Evolutionary conservation across 2,113 vertebrate genomes (phyloP).

Genomic region (Gnathonemus longibarbis): DNA sequence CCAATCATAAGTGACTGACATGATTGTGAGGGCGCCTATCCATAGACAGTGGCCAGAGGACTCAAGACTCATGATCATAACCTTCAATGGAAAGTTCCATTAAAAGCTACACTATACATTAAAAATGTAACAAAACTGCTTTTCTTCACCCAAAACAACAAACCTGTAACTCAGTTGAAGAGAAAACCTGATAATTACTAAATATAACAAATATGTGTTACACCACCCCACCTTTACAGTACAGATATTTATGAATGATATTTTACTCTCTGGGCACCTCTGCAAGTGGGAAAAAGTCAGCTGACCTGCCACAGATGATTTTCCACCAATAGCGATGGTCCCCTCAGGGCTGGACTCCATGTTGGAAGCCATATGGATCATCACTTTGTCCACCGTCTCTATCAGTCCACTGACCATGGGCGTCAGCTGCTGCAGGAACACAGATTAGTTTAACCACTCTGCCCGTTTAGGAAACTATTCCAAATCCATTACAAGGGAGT

Average conservation of each 20-base stretch:
- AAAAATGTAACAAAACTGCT: not conserved
- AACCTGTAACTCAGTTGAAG: not conserved
- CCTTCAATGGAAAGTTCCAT: not conserved
- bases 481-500: not conserved
- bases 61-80: not conserved
- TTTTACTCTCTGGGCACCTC: not conserved
- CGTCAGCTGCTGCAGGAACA: conserved; percentile 38
- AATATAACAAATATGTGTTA: not conserved
- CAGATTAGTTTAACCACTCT: not conserved
- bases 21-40: too few species aligned
- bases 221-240: not conserved
- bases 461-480: not conserved
- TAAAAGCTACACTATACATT: not conserved
- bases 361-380: conserved; percentile 66
- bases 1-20: too few species aligned
- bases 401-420: conserved; percentile 65
- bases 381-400: conserved; percentile 73
- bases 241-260: not conserved
- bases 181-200: not conserved
- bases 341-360: conserved; percentile 43
- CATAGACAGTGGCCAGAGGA: not conserved
- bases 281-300: not conserved
- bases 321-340: conserved; percentile 63
- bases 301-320: conserved; percentile 79
- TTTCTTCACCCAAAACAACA: not conserved